Conservation (phyloP, 1,140 invertebrate genomes). For the Drosophila parabipectinata region DNA sequence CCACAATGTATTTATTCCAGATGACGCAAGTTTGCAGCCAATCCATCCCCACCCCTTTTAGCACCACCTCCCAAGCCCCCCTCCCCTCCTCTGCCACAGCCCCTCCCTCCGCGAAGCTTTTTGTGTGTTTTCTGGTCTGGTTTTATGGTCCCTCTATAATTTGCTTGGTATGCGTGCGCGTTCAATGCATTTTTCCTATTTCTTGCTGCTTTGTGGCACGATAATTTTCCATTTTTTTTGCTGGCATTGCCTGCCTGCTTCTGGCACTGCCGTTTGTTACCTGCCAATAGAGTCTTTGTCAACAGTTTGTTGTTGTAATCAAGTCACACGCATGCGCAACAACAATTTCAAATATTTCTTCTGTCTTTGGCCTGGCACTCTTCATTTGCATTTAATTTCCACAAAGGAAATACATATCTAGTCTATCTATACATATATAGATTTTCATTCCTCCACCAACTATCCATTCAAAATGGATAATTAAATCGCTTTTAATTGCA, state of each 20-base stretch:
- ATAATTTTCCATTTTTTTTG: constrained; percentile 43
- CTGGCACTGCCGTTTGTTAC: constrained; percentile 22
- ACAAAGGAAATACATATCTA: constrained; percentile 38
- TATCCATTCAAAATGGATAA: constrained; percentile 30
- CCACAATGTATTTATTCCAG: constrained; percentile 29
- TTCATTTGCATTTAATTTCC: constrained; percentile 65
- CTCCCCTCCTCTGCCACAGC: neutral
- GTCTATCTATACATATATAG: neutral
- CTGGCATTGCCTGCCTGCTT: neutral
- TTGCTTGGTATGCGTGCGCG: constrained; percentile 53
- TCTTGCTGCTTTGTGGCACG: constrained; percentile 24
- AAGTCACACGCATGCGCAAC: constrained; percentile 65
- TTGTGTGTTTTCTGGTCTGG: constrained; percentile 12
- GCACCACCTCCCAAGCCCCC: neutral
- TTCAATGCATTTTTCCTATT: constrained; percentile 59
- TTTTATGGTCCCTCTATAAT: constrained; percentile 42
- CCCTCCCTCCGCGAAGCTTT: neutral
- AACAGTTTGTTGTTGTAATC: constrained; percentile 49
- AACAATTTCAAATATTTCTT: constrained; percentile 30
- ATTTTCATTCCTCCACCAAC: constrained; percentile 3
- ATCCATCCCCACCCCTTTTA: neutral
- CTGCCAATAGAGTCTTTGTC: constrained; percentile 57
- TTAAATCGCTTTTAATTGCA: constrained; percentile 68
- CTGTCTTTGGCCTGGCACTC: constrained; percentile 22
- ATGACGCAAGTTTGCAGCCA: constrained; percentile 26